Evolutionary conservation across 2,113 vertebrate species (phyloP).

Genomic region (Gallinago paraguaiae): DNA sequence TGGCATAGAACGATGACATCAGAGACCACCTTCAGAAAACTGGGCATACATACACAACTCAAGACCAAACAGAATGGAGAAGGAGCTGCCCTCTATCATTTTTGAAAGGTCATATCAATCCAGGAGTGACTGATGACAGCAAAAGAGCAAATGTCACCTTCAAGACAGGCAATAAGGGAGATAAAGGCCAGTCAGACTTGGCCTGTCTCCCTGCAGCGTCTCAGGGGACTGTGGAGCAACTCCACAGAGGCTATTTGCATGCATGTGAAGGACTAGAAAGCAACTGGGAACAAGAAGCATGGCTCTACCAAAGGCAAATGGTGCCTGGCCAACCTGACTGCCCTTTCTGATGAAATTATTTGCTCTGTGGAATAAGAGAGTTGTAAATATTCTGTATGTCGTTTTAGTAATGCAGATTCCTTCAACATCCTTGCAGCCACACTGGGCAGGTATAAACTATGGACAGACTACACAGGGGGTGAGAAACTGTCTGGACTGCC

Average conservation of each 20-base stretch:
- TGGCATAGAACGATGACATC: neutral
- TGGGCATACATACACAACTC: neutral
- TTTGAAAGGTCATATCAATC: neutral
- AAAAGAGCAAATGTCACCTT: neutral
- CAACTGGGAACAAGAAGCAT: neutral
- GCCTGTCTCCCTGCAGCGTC: neutral
- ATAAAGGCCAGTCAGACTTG: neutral
- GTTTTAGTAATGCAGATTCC: neutral
- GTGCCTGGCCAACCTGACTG: neutral
- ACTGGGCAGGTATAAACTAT: neutral
- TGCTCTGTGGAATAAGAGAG: neutral
- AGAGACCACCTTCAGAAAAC: neutral
- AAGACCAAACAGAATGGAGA: neutral
- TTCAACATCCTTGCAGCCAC: neutral
- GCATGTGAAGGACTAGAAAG: neutral
- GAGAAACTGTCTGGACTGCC: neutral
- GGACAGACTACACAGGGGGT: neutral
- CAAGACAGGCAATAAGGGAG: neutral
- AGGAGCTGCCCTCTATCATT: neutral
- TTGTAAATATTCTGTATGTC: neutral
- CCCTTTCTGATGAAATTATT: neutral
- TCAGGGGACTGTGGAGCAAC: neutral
- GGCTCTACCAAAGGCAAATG: neutral
- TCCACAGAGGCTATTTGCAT: neutral
- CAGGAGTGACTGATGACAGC: neutral